These are phyloP conservation scores for Chloromyia formosa DNA, from an alignment of 2,888 invertebrate genomes.

Conservation along the genomic window DNA sequence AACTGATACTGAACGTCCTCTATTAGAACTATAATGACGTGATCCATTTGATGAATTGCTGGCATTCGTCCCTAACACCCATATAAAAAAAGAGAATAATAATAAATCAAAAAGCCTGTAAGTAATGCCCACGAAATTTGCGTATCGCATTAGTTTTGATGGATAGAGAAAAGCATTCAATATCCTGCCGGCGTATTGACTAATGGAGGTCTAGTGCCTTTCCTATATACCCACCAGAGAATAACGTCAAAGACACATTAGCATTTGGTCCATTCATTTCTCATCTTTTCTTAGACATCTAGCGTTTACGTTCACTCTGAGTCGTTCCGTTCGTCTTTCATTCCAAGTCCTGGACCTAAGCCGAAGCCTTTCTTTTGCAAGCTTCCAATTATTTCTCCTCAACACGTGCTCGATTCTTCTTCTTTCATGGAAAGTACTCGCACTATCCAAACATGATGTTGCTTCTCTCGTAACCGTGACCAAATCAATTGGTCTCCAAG, in stretches of 20 bases:
- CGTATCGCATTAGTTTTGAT: conserved; percentile 25
- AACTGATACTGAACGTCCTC: too few relatives aligned
- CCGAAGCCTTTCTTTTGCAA: neutral
- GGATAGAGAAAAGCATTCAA: conserved; percentile 5
- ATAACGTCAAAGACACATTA: conserved; percentile 3
- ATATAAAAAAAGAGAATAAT: neutral
- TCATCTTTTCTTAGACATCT: conserved; percentile 8
- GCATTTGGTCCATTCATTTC: conserved; percentile 31
- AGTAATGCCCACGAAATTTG: conserved; percentile 4
- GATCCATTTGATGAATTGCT: too few relatives aligned
- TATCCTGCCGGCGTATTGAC: conserved; percentile 29
- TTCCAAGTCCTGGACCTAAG: neutral
- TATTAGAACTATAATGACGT: too few relatives aligned
- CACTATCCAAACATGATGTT: too few relatives aligned
- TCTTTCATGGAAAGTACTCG: neutral
- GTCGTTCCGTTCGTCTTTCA: too few relatives aligned
- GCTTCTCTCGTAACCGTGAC: conserved; percentile 4
- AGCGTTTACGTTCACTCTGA: too few relatives aligned
- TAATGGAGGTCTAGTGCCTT: conserved; percentile 1
- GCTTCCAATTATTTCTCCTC: neutral
- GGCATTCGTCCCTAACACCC: too few relatives aligned
- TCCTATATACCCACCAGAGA: neutral
- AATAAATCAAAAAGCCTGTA: neutral
- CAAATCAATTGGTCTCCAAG: conserved; percentile 43
- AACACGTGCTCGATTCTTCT: neutral